Base-by-base conservation (phyloP, 2,113 vertebrate species). In the Calypte anna region DNA sequence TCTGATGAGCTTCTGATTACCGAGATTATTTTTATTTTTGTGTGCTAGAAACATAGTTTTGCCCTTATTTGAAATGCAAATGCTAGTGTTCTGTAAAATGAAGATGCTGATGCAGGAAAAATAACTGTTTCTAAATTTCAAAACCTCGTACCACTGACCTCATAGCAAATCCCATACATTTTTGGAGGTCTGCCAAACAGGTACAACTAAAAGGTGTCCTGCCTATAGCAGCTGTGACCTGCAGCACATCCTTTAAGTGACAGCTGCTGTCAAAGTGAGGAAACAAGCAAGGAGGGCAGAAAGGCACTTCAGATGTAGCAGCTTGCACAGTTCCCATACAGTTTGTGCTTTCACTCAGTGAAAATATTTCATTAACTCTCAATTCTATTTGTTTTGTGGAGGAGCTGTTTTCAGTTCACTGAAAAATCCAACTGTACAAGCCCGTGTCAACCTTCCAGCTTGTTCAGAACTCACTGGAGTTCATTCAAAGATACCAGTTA, bases 271-370 rank as follows among this genome's bases (percentile, higher is more conserved):
- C 79, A 31, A 66, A 74, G 38, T 48, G 30, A 54, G 40, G 57
- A 93, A 30, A 76, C 31, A 70, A 70, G 13, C 44, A 54, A 48
- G 1, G 12, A 96, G 78, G 38, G 33, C 63, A 95, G 87, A 73
- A 43, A 88, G 33, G 22, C n/a, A 38, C 30, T 83, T 83, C 53
- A 82, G 61, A 67, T 66, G 30, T 66, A 78, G 33, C 27, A 87
- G 75, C 64, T 74, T 93, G 38, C 54, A 70, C 38, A 61, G 25
- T 20, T 75, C 43, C 78, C 43, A 19, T 61, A 21, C 50, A 75
- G 86, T 93, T 93, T 68, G 24, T 78, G 40, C 86, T 83, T 93
- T 95, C 69, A 74, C n/a, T 82, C 44, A 13, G 14, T 78, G 36
- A 54, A 90, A 89, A 38, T 48, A 24, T 12, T 36, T 93, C 61